Conservation (phyloP, 1,140 invertebrate species). For the Trypoxylus dichotomus region DNA sequence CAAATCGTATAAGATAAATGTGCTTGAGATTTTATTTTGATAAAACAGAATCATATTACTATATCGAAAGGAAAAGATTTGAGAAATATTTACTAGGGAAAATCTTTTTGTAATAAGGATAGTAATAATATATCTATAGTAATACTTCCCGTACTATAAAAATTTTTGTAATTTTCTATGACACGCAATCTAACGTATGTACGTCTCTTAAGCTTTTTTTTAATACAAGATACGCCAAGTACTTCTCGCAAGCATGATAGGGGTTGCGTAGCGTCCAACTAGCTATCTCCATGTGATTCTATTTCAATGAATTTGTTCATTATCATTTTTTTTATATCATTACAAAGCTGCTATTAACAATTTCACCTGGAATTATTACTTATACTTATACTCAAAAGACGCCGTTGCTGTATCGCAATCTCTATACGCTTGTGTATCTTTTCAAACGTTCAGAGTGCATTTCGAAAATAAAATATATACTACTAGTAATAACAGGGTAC, state of each 20-base stretch:
- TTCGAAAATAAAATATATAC: neutral
- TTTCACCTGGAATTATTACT: too few relatives aligned
- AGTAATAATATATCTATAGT: neutral
- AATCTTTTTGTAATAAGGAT: neutral
- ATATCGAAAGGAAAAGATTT: neutral
- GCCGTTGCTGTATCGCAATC: too few relatives aligned
- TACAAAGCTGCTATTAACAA: too few relatives aligned
- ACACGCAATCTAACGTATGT: slow-evolving; percentile 13
- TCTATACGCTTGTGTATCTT: too few relatives aligned
- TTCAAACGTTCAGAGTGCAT: neutral
- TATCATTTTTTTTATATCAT: too few relatives aligned
- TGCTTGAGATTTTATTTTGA: slow-evolving; percentile 12
- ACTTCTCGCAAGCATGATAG: neutral
- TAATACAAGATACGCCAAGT: neutral
- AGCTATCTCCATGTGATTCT: too few relatives aligned
- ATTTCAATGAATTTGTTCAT: too few relatives aligned
- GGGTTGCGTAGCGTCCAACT: neutral
- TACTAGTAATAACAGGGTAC: slow-evolving; percentile 8
- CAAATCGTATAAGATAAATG: neutral
- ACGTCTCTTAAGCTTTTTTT: neutral
- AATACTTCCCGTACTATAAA: neutral
- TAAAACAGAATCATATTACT: neutral
- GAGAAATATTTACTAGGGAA: neutral
- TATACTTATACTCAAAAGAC: too few relatives aligned
- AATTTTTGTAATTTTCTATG: slow-evolving; percentile 14